These are phyloP conservation scores for Pteruthius melanotis DNA, from an alignment of 2,113 vertebrate genomes.

Conservation along the genomic window DNA sequence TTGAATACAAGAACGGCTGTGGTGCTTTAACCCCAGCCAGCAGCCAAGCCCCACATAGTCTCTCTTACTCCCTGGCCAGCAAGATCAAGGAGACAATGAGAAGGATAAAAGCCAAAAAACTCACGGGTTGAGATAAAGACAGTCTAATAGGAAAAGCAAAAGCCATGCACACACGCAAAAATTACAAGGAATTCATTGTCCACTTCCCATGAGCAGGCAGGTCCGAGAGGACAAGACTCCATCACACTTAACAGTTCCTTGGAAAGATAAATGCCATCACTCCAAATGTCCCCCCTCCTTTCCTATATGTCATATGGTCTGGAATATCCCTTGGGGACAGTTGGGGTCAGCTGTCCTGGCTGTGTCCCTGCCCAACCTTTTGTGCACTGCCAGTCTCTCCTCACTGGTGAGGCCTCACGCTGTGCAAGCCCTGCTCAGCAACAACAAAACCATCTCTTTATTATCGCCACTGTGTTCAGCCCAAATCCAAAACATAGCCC, in stretches of 20 bases:
- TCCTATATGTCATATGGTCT: neutral
- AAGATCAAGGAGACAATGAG: neutral
- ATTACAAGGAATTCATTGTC: neutral
- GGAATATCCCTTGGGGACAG: neutral
- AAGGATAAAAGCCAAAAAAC: neutral
- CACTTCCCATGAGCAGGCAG: neutral
- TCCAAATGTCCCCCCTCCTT: neutral
- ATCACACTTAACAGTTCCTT: neutral
- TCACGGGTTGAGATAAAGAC: neutral
- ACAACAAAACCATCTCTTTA: neutral
- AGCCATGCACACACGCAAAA: neutral
- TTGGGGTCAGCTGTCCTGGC: neutral
- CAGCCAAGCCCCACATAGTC: neutral
- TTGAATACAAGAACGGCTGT: neutral
- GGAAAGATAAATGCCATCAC: neutral
- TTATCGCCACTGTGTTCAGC: neutral
- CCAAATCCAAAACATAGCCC: neutral
- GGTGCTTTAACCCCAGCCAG: neutral
- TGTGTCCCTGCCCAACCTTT: neutral
- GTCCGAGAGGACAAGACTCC: neutral
- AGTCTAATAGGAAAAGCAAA: neutral
- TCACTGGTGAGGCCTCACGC: neutral
- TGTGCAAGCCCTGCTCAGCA: neutral
- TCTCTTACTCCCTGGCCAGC: neutral
- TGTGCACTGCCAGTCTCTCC: neutral